Evolutionary conservation across 2,797 vertebrate species (phyloP).

Genomic region (Galagoides demidoff): DNA sequence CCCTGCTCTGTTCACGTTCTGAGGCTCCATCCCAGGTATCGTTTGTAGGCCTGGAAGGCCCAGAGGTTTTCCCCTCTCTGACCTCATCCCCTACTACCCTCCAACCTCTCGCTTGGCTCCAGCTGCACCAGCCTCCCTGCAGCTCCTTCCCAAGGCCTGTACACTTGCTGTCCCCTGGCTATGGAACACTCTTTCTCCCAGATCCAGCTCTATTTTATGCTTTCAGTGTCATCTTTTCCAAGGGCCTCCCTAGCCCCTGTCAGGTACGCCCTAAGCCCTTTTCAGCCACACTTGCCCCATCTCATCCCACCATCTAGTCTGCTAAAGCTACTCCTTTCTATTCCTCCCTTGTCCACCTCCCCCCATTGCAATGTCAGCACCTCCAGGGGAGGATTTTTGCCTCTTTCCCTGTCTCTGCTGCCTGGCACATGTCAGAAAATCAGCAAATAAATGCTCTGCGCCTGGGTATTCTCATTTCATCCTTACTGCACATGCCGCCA

Average conservation of each 20-base stretch:
- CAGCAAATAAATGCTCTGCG: rapidly evolving
- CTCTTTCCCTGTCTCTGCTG: not conserved
- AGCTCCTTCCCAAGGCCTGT: not conserved
- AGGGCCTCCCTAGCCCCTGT: rapidly evolving
- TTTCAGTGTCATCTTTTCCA: not conserved
- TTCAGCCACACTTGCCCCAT: not conserved
- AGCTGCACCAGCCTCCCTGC: not conserved
- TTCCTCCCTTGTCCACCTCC: rapidly evolving
- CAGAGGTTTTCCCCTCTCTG: not conserved
- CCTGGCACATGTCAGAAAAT: not conserved
- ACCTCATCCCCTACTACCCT: not conserved
- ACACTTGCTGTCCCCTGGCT: rapidly evolving
- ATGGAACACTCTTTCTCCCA: not conserved
- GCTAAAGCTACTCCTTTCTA: rapidly evolving
- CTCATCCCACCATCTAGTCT: not conserved
- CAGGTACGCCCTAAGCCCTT: rapidly evolving
- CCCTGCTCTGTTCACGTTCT: not conserved
- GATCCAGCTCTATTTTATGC: not conserved
- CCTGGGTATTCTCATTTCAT: not conserved
- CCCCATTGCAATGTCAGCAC: too few species aligned
- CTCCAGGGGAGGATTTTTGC: rapidly evolving
- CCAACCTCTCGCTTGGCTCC: rapidly evolving
- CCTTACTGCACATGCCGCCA: rapidly evolving
- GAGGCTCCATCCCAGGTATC: not conserved
- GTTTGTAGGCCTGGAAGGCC: not conserved